A percentile compares a stretch with the other conserved stretches of the same genome.
Evolutionary conservation across 2,888 invertebrate species (phyloP).

Genomic region (Meganola albula): DNA sequence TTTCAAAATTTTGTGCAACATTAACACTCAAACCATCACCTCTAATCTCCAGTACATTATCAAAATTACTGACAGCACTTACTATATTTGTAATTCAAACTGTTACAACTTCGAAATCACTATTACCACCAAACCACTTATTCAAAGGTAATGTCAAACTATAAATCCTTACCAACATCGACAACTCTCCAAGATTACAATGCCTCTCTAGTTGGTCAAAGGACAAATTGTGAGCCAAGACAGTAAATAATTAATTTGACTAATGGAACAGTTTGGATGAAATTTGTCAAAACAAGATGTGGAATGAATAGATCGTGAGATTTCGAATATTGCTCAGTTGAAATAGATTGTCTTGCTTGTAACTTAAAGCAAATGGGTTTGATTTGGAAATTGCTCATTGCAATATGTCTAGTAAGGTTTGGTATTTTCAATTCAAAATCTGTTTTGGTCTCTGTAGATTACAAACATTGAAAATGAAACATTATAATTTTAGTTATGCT

Average conservation of each 20-base stretch:
- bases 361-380: no score
- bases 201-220: conserved; percentile 58
- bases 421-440: no score
- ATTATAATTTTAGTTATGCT: no score
- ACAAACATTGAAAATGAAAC: no score
- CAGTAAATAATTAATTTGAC: conserved; percentile 74
- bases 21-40: no score
- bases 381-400: no score
- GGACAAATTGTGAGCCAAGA: conserved; percentile 56
- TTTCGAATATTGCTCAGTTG: conserved; percentile 35
- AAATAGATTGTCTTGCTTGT: conserved; percentile 23
- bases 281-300: conserved; percentile 53
- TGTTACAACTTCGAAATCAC: conserved; percentile 20
- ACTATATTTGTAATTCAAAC: conserved; percentile 16
- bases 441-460: no score
- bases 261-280: conserved; percentile 69
- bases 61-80: conserved; percentile 4
- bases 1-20: no score
- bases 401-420: no score
- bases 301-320: conserved; percentile 29
- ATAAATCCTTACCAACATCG: conserved; percentile 37
- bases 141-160: conserved; percentile 25
- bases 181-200: conserved; percentile 59
- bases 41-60: no score
- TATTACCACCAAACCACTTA: conserved; percentile 27